phyloP scores from a whole-genome alignment of 1,140 invertebrate genomes.

The Zaprionus capensis region DNA sequence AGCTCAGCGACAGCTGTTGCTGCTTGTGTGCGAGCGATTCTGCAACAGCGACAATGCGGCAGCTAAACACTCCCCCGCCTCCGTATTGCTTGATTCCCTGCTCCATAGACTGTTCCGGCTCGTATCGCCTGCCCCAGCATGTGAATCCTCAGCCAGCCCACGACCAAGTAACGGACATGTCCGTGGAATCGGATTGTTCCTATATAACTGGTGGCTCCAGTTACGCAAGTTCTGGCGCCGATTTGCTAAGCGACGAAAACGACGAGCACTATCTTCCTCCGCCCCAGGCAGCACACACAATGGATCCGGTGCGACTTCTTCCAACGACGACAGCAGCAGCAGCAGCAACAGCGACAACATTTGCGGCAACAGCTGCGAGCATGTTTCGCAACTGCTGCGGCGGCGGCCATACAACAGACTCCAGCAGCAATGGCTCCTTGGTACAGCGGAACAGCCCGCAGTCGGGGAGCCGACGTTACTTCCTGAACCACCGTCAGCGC shows the following conservation, averaged over 20 bases:
- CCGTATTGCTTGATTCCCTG: constrained; percentile 63
- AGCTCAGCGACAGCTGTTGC: constrained; percentile 26
- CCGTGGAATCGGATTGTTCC: constrained; percentile 48
- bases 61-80: constrained; percentile 62
- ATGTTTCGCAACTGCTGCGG: constrained; percentile 80
- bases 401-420: constrained; percentile 46
- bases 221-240: constrained; percentile 73
- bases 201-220: constrained; percentile 66
- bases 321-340: constrained; percentile 20
- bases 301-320: constrained; percentile 25
- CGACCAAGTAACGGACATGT: constrained; percentile 33
- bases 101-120: constrained; percentile 63
- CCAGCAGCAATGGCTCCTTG: constrained; percentile 47
- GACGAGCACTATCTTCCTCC: constrained; percentile 1
- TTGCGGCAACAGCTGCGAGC: constrained; percentile 56
- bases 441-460: constrained; percentile 19
- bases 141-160: constrained; percentile 19
- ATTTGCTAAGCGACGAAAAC: constrained; percentile 66
- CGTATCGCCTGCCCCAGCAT: constrained; percentile 31
- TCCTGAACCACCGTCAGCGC: constrained; percentile 29
- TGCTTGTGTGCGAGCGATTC: constrained; percentile 47
- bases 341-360: constrained; percentile 39
- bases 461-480: constrained; percentile 15
- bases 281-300: constrained; percentile 8
- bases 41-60: constrained; percentile 36